phyloP scores from a whole-genome alignment of 2,888 invertebrate species.

The Micoletzkya japonica region DNA sequence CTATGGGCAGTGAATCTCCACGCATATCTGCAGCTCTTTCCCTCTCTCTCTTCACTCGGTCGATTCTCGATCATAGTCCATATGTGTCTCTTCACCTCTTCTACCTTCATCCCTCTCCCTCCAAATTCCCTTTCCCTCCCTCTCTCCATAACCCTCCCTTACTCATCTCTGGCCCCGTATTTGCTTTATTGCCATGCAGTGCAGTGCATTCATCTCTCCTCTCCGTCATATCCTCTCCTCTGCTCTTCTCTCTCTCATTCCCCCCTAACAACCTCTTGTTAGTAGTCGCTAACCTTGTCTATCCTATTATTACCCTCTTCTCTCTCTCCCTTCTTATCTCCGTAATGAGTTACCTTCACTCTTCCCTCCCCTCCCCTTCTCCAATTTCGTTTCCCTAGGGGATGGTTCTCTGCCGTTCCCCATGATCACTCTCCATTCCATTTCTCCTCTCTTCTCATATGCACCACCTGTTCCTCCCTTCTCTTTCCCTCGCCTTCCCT shows the following conservation, averaged over 20 bases:
- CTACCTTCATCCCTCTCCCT: neutral
- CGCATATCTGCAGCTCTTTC: conserved; percentile 14
- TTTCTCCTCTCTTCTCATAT: neutral
- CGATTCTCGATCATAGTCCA: too few species aligned
- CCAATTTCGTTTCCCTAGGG: too few species aligned
- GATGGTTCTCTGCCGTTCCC: too few species aligned
- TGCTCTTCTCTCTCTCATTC: conserved; percentile 15
- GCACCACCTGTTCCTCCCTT: neutral
- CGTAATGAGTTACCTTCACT: conserved; percentile 1
- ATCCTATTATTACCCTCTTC: neutral
- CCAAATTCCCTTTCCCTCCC: conserved; percentile 1
- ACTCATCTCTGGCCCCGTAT: conserved; percentile 5
- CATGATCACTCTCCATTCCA: neutral
- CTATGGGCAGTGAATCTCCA: conserved; percentile 17
- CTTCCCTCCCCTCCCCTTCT: neutral
- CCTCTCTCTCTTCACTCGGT: too few species aligned
- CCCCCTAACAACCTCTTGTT: conserved; percentile 2
- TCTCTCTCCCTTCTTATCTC: neutral
- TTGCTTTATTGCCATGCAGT: conserved; percentile 6
- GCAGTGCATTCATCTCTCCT: neutral
- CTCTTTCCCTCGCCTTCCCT: neutral
- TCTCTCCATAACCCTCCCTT: neutral
- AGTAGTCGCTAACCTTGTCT: conserved; percentile 8
- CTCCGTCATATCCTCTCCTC: too few species aligned
- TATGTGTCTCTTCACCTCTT: neutral